phyloP scores from a whole-genome alignment of 2,888 invertebrate genomes.

The Leptogaster cylindrica region DNA sequence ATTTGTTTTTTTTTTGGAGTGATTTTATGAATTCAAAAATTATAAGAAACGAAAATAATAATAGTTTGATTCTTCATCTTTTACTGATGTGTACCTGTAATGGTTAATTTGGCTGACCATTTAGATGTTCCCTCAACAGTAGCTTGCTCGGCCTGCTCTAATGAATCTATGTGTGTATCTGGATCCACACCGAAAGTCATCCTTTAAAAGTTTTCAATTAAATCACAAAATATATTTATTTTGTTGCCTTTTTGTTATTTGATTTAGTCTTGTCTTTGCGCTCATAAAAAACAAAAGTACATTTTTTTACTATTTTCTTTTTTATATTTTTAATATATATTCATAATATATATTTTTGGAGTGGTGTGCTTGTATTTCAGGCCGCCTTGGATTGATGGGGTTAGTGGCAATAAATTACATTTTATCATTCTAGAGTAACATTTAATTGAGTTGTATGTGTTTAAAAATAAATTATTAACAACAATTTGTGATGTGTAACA shows the following conservation, averaged over 20 bases:
- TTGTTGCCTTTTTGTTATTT: slow-evolving; percentile 33
- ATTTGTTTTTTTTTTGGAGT: slow-evolving; percentile 23
- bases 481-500: no score
- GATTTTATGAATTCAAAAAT: background rate
- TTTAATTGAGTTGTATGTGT: no score
- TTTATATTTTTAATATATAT: no score
- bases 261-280: slow-evolving; percentile 41
- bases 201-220: slow-evolving; percentile 67
- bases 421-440: no score
- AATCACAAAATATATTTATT: background rate
- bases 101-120: slow-evolving; percentile 99
- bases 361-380: slow-evolving; percentile 4
- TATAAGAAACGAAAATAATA: background rate
- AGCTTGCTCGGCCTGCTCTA: slow-evolving; percentile 96
- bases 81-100: slow-evolving; percentile 79
- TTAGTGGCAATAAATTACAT: no score
- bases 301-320: background rate
- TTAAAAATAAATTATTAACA: no score
- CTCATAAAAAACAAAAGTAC: no score
- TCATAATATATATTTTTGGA: no score
- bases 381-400: no score
- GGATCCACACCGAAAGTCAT: slow-evolving; percentile 97
- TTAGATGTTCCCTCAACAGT: slow-evolving; percentile 99
- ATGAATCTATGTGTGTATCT: slow-evolving; percentile 96
- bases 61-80: background rate